A percentile compares a stretch with the other conserved stretches of the same genome.
These are phyloP conservation scores for Seira sanloemensis DNA, from an alignment of 2,888 invertebrate species.

Conservation along the genomic window DNA sequence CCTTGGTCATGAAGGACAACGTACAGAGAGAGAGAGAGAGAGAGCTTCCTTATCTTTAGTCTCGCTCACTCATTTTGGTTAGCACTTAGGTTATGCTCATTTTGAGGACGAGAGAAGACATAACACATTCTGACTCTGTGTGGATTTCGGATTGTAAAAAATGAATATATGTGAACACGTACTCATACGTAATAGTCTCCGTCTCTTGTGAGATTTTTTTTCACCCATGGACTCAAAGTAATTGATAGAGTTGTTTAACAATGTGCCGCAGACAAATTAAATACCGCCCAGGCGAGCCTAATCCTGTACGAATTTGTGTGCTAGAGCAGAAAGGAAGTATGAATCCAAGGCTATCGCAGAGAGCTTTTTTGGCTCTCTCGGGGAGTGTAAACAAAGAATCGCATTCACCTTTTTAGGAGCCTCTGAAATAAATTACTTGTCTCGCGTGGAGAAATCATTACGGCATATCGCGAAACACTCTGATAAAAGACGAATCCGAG, in stretches of 20 bases:
- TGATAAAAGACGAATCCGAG: too few relatives aligned
- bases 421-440: too few relatives aligned
- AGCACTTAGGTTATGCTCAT: constrained; percentile 52
- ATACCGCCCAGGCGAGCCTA: constrained; percentile 18
- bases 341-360: constrained; percentile 36
- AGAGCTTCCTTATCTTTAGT: constrained; percentile 70
- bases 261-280: constrained; percentile 27
- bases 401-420: neutral
- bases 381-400: constrained; percentile 22
- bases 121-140: too few relatives aligned
- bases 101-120: constrained; percentile 36
- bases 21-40: constrained; percentile 54
- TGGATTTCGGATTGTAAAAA: neutral
- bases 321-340: constrained; percentile 55
- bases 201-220: constrained; percentile 18
- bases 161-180: neutral
- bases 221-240: neutral
- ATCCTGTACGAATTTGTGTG: constrained; percentile 33
- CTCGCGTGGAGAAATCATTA: too few relatives aligned
- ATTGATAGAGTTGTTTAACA: constrained; percentile 25
- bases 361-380: constrained; percentile 22
- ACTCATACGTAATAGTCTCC: neutral
- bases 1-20: constrained; percentile 70
- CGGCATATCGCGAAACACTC: too few relatives aligned
- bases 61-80: constrained; percentile 60